Base-by-base conservation (phyloP, 2,113 vertebrate species). In the Oceanites oceanicus region DNA sequence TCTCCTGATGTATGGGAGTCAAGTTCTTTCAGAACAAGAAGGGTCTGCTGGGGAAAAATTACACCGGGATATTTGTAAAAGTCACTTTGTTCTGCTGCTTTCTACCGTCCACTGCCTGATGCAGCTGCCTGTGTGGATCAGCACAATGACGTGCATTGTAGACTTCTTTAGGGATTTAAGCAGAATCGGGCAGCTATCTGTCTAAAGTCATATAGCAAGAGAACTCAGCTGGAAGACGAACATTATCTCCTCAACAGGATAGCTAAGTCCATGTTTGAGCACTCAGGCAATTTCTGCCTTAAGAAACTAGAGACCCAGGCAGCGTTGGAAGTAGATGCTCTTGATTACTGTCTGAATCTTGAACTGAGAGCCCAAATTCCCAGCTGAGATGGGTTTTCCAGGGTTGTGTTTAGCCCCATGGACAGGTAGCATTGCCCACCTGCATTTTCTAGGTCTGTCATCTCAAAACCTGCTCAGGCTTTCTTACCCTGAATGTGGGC, bases 141-240 rank as follows among this genome's bases (percentile, higher is more conserved):
- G 44, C 47, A 61, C 81, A 85, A 75, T 58, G 58, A 94, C 61
- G 81, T 72, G 40, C 32, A n/a, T 15, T 44, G 23, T 12, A 40
- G 32, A 45, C 6, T 61, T 94, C 61, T 86, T 87, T 29, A 56
- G 81, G 40, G 91, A 91, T 95, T 95, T 82, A 87, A 85, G 52
- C 15, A 74, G 62, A 90, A 78, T 45, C 61, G 58, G 53, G 36
- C 19, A 92, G 34, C 52, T 91, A 50, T 94, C 65, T 81, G 11
- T 94, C 84, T 96, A 42, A 92, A 96, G 71, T 81, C 71, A 87
- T 65, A 78, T 1, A 90, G 59, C 66, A 82, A 81, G 34, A 85
- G 36, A 94, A 87, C 61, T 94, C 84, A 94, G 62, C 59, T 91
- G 95, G 94, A 96, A 87, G 77, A 91, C 1, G 3, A 95, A 62